Evolutionary conservation across 2,888 invertebrate species (phyloP).

Genomic region (Ectemnius cavifrons): DNA sequence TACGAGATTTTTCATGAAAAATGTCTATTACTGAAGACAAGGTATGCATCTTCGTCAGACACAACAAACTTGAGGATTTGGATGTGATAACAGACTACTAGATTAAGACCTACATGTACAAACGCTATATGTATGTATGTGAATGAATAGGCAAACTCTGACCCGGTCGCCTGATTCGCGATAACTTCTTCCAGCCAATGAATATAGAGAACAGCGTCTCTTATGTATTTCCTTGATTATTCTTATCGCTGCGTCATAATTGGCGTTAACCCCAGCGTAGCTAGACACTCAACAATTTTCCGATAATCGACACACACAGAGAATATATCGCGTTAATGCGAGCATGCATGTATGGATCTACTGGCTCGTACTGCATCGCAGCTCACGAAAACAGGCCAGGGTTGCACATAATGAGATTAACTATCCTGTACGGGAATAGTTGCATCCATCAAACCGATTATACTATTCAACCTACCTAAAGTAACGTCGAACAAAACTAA

Average conservation of each 20-base stretch:
- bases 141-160: constrained; percentile 49
- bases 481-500: neutral
- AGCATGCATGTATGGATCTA: too few relatives aligned
- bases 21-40: constrained; percentile 19
- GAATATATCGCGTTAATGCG: neutral
- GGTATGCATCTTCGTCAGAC: constrained; percentile 27
- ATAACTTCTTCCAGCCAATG: constrained; percentile 46
- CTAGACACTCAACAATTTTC: neutral
- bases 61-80: constrained; percentile 28
- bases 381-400: constrained; percentile 4
- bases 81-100: neutral
- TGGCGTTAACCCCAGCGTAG: neutral
- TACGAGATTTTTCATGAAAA: neutral
- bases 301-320: neutral
- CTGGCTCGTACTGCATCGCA: neutral
- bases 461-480: neutral
- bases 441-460: neutral
- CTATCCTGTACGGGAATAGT: neutral
- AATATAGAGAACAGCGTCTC: constrained; percentile 13
- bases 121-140: constrained; percentile 19
- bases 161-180: constrained; percentile 48
- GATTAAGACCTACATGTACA: constrained; percentile 16
- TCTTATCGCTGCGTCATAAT: constrained; percentile 13
- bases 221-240: constrained; percentile 23
- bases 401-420: neutral